phyloP scores from a whole-genome alignment of 2,113 vertebrate genomes.

The Scortum barcoo region DNA sequence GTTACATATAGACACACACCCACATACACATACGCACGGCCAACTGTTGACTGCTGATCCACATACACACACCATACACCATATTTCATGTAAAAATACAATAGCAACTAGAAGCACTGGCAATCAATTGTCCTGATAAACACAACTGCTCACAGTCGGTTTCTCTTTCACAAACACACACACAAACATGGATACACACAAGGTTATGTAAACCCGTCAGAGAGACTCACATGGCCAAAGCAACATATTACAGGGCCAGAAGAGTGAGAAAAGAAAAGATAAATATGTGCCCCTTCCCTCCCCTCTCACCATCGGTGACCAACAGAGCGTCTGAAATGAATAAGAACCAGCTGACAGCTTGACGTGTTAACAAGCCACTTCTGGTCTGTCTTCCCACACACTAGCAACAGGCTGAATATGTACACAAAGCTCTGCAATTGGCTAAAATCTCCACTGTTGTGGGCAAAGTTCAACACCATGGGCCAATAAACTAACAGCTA shows the following conservation, averaged over 20 bases:
- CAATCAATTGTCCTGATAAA: not conserved
- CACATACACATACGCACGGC: not conserved
- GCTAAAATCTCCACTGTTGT: slow-evolving; percentile 20
- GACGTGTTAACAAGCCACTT: slow-evolving; percentile 39
- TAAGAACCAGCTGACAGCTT: slow-evolving; percentile 29
- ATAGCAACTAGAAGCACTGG: not conserved
- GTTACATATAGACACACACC: slow-evolving; percentile 23
- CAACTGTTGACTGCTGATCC: not conserved
- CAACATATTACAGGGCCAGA: slow-evolving; percentile 19
- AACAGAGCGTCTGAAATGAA: slow-evolving; percentile 14
- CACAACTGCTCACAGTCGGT: not conserved
- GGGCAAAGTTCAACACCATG: slow-evolving; percentile 73
- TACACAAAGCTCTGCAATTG: slow-evolving; percentile 40
- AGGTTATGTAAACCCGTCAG: slow-evolving; percentile 29
- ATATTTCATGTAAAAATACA: not conserved
- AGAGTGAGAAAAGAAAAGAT: not conserved
- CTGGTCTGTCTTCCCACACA: slow-evolving; percentile 30
- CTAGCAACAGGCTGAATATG: slow-evolving; percentile 18
- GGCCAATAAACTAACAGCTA: slow-evolving; percentile 66
- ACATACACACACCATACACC: slow-evolving; percentile 14
- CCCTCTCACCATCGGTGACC: not conserved
- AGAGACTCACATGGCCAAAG: not conserved
- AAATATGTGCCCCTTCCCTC: slow-evolving; percentile 2
- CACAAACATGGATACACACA: not conserved
- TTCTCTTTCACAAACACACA: not conserved